Evolutionary conservation across 2,888 invertebrate species (phyloP).

Genomic region (Drosophila stalkeri): DNA sequence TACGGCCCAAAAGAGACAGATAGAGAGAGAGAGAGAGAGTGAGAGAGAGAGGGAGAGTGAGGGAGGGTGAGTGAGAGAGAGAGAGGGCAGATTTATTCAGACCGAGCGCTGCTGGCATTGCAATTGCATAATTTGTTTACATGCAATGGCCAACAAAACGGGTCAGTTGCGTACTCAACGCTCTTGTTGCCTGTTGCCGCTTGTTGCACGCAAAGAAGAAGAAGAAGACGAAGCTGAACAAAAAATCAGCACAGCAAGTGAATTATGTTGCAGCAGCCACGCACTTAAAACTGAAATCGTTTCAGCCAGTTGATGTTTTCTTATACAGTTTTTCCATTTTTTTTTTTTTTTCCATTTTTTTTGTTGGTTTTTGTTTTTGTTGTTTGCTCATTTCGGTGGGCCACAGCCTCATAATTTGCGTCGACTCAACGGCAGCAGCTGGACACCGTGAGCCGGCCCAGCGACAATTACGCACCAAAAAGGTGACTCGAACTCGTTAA

Average conservation of each 20-base stretch:
- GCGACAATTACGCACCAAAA: constrained; percentile 61
- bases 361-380: not conserved
- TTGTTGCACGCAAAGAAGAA: constrained; percentile 53
- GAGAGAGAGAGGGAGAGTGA: constrained; percentile 20
- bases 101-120: constrained; percentile 53
- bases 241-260: constrained; percentile 64
- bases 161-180: constrained; percentile 69
- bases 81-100: constrained; percentile 51
- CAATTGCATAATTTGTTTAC: constrained; percentile 79
- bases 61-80: constrained; percentile 3
- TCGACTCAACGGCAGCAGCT: constrained; percentile 28
- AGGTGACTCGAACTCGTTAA: constrained; percentile 66
- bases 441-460: constrained; percentile 15
- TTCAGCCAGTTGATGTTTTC: constrained; percentile 51
- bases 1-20: constrained; percentile 45
- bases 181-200: constrained; percentile 40
- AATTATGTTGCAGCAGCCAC: constrained; percentile 66
- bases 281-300: constrained; percentile 58
- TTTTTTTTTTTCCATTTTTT: not conserved
- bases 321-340: constrained; percentile 24
- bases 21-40: constrained; percentile 5
- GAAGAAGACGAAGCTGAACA: not conserved
- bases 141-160: constrained; percentile 72
- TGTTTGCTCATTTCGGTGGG: constrained; percentile 39
- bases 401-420: constrained; percentile 64